Evolutionary conservation across 2,113 vertebrate genomes (phyloP).

Genomic region (Cynopterus brachyotis): DNA sequence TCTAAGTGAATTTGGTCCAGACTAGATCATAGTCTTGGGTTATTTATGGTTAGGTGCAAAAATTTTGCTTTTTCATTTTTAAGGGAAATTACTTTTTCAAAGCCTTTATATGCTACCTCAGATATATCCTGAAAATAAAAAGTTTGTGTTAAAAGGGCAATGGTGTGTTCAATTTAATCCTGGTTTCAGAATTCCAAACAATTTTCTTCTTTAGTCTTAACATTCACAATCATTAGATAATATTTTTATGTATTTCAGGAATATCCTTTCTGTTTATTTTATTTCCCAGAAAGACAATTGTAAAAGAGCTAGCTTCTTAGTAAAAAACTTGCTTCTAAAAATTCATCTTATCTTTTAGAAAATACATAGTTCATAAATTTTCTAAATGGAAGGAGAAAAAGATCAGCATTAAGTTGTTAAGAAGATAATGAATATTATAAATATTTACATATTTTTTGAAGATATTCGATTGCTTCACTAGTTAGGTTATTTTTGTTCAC

Average conservation of each 20-base stretch:
- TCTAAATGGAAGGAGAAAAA: not conserved
- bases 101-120: constrained; percentile 23
- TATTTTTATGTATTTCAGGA: not conserved
- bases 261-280: not conserved
- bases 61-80: constrained; percentile 53
- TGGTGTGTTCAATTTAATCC: constrained; percentile 1
- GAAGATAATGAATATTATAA: constrained; percentile 17
- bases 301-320: not conserved
- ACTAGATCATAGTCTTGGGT: not conserved
- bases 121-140: constrained; percentile 29
- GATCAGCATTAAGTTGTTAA: not conserved
- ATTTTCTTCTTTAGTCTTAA: not conserved
- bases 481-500: not conserved
- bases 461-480: not conserved
- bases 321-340: constrained; percentile 25
- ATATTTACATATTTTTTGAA: constrained; percentile 9
- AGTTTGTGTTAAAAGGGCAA: not conserved
- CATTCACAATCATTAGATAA: not conserved
- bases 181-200: not conserved
- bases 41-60: not conserved
- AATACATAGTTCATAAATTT: not conserved
- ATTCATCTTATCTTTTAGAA: constrained; percentile 34
- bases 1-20: not conserved
- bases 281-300: constrained; percentile 10
- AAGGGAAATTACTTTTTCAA: constrained; percentile 66